Percentiles rank a stretch among this genome's conserved stretches.
Conservation (phyloP, 2,113 vertebrate genomes). For the Craseonycteris thonglongyai region DNA sequence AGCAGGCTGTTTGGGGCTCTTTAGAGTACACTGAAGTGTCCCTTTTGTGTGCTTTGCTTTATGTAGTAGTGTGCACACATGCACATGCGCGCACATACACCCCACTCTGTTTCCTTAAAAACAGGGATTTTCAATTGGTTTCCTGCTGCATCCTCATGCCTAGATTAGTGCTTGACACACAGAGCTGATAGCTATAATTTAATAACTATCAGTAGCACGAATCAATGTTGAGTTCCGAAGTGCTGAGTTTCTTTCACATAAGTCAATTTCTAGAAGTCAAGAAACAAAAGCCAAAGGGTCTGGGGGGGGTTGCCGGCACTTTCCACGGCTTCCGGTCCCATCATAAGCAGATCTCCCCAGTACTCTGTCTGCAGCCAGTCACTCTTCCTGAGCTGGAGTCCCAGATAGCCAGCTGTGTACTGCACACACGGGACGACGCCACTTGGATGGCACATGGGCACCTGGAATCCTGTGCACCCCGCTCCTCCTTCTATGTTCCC, state of each 20-base stretch:
- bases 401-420: not conserved
- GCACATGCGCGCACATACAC: not conserved
- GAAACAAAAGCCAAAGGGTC: not conserved
- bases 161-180: not conserved
- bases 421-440: rapidly evolving
- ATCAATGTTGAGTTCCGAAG: not conserved
- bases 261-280: not conserved
- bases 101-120: not conserved
- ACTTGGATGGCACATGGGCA: rapidly evolving
- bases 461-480: not conserved
- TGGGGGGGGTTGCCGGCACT: too few relatives aligned
- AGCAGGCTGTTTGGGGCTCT: not conserved
- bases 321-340: not conserved
- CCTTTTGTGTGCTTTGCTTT: not conserved
- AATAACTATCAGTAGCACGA: not conserved
- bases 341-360: too few relatives aligned
- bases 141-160: not conserved
- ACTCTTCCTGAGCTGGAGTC: not conserved
- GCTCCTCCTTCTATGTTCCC: not conserved
- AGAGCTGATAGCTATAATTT: not conserved
- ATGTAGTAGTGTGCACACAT: rapidly evolving
- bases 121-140: not conserved
- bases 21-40: too few relatives aligned
- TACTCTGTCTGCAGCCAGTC: not conserved
- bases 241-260: not conserved